Conservation (phyloP, 1,140 invertebrate genomes). For the Apis mellifera region DNA sequence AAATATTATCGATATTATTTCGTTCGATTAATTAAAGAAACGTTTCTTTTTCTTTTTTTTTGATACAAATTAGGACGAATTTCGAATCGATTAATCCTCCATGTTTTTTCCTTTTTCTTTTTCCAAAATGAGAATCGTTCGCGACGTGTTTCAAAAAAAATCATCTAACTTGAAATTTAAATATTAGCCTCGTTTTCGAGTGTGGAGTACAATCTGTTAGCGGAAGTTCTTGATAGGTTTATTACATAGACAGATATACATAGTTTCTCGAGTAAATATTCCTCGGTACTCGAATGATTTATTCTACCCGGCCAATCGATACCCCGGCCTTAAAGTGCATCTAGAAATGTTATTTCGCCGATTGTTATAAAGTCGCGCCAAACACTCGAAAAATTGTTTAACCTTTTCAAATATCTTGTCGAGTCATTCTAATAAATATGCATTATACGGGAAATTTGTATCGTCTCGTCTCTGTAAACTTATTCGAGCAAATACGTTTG, state of each 20-base stretch:
- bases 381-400: conserved; percentile 18
- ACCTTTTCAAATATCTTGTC: background rate
- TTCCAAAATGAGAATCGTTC: no score
- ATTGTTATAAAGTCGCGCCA: conserved; percentile 6
- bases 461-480: no score
- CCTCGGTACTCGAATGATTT: conserved; percentile 32
- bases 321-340: conserved; percentile 18
- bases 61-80: no score
- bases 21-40: no score
- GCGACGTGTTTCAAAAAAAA: background rate
- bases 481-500: background rate
- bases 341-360: background rate
- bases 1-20: background rate
- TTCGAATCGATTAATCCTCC: no score
- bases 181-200: conserved; percentile 17
- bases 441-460: background rate
- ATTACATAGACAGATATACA: conserved; percentile 24
- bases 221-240: conserved; percentile 40
- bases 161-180: conserved; percentile 7
- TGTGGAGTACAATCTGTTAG: background rate
- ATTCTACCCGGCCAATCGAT: conserved; percentile 19
- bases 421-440: background rate
- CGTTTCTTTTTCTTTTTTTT: no score
- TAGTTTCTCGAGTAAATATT: conserved; percentile 31
- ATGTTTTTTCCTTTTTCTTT: no score